Evolutionary conservation across 2,888 invertebrate species (phyloP), one percentile per base, ranked within the genome.

Genomic region (Noctua comes): DNA sequence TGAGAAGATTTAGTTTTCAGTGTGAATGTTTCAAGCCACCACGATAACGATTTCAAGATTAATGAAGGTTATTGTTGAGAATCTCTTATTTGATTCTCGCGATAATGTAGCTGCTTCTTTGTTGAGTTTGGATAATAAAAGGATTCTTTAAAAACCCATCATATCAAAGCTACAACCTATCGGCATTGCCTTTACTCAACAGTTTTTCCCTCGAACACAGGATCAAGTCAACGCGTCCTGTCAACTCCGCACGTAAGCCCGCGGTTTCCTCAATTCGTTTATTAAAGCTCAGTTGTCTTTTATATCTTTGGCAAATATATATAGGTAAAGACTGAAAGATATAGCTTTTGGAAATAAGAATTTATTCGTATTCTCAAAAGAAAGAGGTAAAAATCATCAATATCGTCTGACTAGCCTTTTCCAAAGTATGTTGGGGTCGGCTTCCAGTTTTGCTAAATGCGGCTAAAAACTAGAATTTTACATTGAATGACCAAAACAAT

Each of bases 191-290:
- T 2, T 43, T 21, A n/a, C 31, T 11, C n/a, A 8, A n/a, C 13
- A 31, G 54, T 65, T 65, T n/a, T 46, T 8, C 24, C 21, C 36
- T 8, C 21, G 18, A 77, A 57, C 43, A 24, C 18, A 10, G 31
- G 51, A 18, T 65, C 51, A 64, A 40, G 11, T 59, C 57, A 69
- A 68, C 68, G 36, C 36, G 36, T 40, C 18, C 13, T 80, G 40
- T 59, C 77, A n/a, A 40, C 27, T 24, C n/a, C 27, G 13, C 27
- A 31, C 36, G 27, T 27, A 18, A 46, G 11, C 27, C 57, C 69
- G 36, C 10, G 27, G 18, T 57, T 66, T 68, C 18, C n/a, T 27
- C 18, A 46, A 27, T 18, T 24, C 1, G 3, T n/a, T 46, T 66
- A 16, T 46, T 24, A 18, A 54, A 65, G 7, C n/a, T 65, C 24